Evolutionary conservation across 2,888 invertebrate genomes (phyloP).

Genomic region (Bembecia ichneumoniformis): DNA sequence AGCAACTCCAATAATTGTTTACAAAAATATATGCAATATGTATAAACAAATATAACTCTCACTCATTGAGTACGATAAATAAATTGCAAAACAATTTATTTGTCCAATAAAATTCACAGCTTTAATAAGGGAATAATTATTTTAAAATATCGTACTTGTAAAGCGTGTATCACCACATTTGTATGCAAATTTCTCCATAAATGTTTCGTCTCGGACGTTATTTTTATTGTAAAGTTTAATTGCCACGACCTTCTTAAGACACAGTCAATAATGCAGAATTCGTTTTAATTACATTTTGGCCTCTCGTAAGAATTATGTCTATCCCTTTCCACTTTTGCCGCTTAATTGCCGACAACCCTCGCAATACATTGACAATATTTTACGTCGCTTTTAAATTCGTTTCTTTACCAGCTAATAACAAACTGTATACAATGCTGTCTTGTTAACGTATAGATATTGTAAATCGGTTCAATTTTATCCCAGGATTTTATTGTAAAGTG

Average conservation of each 20-base stretch:
- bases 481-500: neutral
- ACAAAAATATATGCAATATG: too few species aligned
- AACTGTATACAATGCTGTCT: neutral
- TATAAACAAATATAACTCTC: too few species aligned
- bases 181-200: constrained; percentile 43
- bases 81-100: neutral
- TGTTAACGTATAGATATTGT: neutral
- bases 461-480: neutral
- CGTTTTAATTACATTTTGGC: constrained; percentile 41
- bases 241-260: constrained; percentile 54
- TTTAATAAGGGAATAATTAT: neutral
- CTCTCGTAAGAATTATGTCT: neutral
- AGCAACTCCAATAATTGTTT: too few species aligned
- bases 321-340: neutral
- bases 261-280: constrained; percentile 45
- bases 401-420: neutral
- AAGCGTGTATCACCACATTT: constrained; percentile 8
- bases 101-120: neutral
- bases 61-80: neutral
- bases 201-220: constrained; percentile 40
- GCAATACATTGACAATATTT: too few species aligned
- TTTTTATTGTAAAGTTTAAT: constrained; percentile 57
- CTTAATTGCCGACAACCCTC: too few species aligned
- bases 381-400: too few species aligned
- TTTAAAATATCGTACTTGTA: neutral